A percentile compares a stretch with the other conserved stretches of the same genome.
These are phyloP conservation scores for Ashinkailepas kermadecensis DNA, from an alignment of 2,888 invertebrate species.

Conservation along the genomic window DNA sequence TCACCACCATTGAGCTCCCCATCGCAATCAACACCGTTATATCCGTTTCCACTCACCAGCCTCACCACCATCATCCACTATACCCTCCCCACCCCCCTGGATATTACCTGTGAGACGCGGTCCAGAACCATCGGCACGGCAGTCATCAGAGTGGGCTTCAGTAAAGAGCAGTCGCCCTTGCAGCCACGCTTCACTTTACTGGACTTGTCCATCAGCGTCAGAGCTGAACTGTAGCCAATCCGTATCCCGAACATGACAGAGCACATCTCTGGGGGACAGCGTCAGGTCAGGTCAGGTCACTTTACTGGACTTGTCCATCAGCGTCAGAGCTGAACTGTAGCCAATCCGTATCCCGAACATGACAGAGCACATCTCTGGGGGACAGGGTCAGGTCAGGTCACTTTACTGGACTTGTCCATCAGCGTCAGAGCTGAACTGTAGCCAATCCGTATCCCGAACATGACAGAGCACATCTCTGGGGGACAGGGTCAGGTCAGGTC, in stretches of 20 bases:
- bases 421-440: slow-evolving; percentile 93
- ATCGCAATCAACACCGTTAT: no score
- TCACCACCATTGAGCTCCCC: no score
- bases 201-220: slow-evolving; percentile 79
- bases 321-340: slow-evolving; percentile 90
- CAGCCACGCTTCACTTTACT: slow-evolving; percentile 94
- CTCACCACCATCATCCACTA: no score
- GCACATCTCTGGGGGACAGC: slow-evolving; percentile 48
- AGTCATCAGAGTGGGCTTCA: slow-evolving; percentile 89
- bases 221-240: slow-evolving; percentile 92
- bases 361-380: slow-evolving; percentile 60
- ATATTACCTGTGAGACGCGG: neutral
- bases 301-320: slow-evolving; percentile 73
- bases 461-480: slow-evolving; percentile 61
- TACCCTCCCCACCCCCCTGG: no score
- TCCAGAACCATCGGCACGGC: slow-evolving; percentile 62
- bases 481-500: no score
- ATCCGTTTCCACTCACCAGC: no score
- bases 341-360: slow-evolving; percentile 88
- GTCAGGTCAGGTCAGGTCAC: no score
- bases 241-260: slow-evolving; percentile 80
- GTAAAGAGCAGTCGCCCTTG: slow-evolving; percentile 83
- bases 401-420: slow-evolving; percentile 70
- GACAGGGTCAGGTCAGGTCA: no score
- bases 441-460: slow-evolving; percentile 87